phyloP scores from a whole-genome alignment of 2,113 vertebrate species.

The Scartelaos histophorus region DNA sequence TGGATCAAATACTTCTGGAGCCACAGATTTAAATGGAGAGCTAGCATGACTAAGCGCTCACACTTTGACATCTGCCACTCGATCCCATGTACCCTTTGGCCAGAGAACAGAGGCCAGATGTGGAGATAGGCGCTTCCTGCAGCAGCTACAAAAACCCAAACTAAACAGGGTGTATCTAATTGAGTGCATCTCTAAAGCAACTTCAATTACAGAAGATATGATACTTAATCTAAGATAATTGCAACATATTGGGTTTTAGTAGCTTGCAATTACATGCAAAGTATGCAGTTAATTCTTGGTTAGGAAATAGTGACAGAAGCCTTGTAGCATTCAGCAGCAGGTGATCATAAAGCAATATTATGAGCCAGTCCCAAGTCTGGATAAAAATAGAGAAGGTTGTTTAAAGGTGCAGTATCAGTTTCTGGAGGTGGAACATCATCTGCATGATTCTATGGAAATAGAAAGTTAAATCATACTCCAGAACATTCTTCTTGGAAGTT shows the following conservation, averaged over 20 bases:
- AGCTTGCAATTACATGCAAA: not conserved
- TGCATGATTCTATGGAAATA: no score
- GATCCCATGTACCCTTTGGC: conserved; percentile 40
- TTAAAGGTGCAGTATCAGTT: no score
- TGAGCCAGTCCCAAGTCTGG: not conserved
- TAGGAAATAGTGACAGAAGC: not conserved
- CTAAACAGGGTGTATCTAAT: not conserved
- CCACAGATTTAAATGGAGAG: conserved; percentile 12
- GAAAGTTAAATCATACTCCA: no score
- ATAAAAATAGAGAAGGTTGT: not conserved
- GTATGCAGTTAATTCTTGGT: not conserved
- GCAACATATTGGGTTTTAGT: not conserved
- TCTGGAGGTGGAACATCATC: no score
- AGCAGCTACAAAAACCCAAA: conserved; percentile 26
- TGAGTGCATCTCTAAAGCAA: not conserved
- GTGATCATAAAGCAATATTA: not conserved
- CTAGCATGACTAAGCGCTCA: conserved; percentile 23
- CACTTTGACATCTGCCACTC: conserved; percentile 24
- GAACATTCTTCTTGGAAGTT: no score
- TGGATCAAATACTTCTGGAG: conserved; percentile 11
- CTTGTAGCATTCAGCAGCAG: not conserved
- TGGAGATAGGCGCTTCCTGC: conserved; percentile 26
- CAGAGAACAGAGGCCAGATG: conserved; percentile 52
- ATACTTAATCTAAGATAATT: not conserved
- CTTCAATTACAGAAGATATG: not conserved